Conservation (phyloP, 2,888 invertebrate species). For the Tricholauxania praeusta region DNA sequence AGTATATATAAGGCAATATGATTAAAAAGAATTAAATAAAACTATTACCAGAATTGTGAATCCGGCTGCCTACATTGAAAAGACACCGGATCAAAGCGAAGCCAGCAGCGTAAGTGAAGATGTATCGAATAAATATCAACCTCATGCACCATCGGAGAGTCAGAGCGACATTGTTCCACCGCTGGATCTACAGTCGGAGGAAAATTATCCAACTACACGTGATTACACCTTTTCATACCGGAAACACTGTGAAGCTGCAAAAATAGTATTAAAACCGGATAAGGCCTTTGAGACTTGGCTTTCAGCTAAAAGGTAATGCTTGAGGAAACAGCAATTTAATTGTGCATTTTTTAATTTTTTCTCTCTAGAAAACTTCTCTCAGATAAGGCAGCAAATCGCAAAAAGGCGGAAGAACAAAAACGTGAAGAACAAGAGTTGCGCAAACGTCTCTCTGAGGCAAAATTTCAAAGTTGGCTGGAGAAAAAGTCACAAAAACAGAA, state of each 20-base stretch:
- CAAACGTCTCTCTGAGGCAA: slow-evolving; percentile 52
- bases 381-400: slow-evolving; percentile 49
- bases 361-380: slow-evolving; percentile 48
- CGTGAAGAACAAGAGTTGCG: slow-evolving; percentile 50
- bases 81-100: slow-evolving; percentile 39
- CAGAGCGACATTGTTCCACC: slow-evolving; percentile 54
- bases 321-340: neutral
- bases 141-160: slow-evolving; percentile 41
- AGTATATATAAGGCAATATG: neutral
- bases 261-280: slow-evolving; percentile 53
- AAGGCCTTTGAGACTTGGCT: slow-evolving; percentile 61
- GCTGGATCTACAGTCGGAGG: slow-evolving; percentile 55
- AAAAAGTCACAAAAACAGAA: slow-evolving; percentile 48
- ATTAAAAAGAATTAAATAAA: too few species aligned
- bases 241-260: slow-evolving; percentile 51
- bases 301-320: slow-evolving; percentile 56
- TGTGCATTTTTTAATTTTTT: neutral
- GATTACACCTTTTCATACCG: slow-evolving; percentile 50
- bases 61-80: slow-evolving; percentile 52
- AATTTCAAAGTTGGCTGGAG: slow-evolving; percentile 59
- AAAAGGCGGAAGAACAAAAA: slow-evolving; percentile 48
- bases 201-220: slow-evolving; percentile 53
- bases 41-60: slow-evolving; percentile 49
- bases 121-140: slow-evolving; percentile 27
- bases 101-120: slow-evolving; percentile 37